Percentiles rank a stretch among this genome's conserved stretches.
These are phyloP conservation scores for Phocides pigmalion DNA, from an alignment of 1,140 invertebrate genomes.

Conservation along the genomic window DNA sequence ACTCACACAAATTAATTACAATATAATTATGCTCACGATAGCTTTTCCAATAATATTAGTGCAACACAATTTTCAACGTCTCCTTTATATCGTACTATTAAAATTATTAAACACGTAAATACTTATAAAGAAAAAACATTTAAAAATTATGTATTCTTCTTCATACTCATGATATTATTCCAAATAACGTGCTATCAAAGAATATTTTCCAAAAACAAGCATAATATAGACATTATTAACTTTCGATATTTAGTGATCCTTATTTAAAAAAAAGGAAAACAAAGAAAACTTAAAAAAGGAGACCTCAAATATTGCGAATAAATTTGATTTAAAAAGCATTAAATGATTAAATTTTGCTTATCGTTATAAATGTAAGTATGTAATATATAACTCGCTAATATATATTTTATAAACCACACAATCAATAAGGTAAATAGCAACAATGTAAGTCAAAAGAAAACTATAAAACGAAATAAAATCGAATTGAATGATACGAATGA, in stretches of 20 bases:
- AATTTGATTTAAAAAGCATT: conserved; percentile 24
- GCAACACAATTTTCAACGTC: conserved; percentile 21
- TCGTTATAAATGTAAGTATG: conserved; percentile 33
- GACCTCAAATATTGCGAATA: conserved; percentile 18
- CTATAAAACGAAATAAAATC: conserved; percentile 17
- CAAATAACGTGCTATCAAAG: too few relatives aligned
- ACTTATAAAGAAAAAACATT: neutral
- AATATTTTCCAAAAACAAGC: too few relatives aligned
- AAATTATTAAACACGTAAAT: neutral
- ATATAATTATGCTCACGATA: conserved; percentile 30
- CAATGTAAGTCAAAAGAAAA: conserved; percentile 21
- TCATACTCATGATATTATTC: too few relatives aligned
- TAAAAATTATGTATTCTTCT: too few relatives aligned
- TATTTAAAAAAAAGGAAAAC: too few relatives aligned
- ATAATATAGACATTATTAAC: too few relatives aligned
- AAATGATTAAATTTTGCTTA: conserved; percentile 24
- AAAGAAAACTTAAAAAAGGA: conserved; percentile 1
- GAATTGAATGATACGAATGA: conserved; percentile 26
- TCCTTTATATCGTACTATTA: neutral
- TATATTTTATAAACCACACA: conserved; percentile 21
- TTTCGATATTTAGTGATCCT: too few relatives aligned
- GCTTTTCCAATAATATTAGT: conserved; percentile 26
- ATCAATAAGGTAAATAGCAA: conserved; percentile 32
- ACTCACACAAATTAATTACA: conserved; percentile 19
- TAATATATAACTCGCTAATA: conserved; percentile 14